Conservation (phyloP, 2,113 vertebrate genomes). For the Sphaerodactylus townsendi region DNA sequence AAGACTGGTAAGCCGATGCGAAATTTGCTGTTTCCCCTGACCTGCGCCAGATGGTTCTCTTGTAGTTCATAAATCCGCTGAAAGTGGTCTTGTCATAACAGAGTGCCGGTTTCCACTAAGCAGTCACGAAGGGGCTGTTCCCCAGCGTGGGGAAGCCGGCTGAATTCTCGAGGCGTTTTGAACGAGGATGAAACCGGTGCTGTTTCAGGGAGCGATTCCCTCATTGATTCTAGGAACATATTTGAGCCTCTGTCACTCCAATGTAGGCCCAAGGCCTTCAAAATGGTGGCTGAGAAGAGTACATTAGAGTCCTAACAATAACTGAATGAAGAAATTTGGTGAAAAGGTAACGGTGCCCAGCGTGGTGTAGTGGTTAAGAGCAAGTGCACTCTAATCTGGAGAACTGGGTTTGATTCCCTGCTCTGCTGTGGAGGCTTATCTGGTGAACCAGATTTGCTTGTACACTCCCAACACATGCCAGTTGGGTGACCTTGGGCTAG, state of each 20-base stretch:
- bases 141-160: not conserved
- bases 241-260: not conserved
- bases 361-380: too few species aligned
- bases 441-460: too few species aligned
- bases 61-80: not conserved
- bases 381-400: too few species aligned
- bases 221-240: not conserved
- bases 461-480: too few species aligned
- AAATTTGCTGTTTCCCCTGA: not conserved
- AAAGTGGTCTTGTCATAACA: not conserved
- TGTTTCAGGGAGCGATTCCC: not conserved
- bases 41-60: not conserved
- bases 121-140: not conserved
- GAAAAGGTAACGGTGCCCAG: too few species aligned
- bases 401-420: too few species aligned
- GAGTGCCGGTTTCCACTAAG: not conserved
- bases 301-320: too few species aligned
- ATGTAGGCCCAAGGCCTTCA: not conserved
- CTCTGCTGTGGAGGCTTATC: too few species aligned
- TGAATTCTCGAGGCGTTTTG: accelerated
- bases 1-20: not conserved
- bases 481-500: too few species aligned
- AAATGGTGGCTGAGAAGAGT: not conserved
- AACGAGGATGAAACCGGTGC: accelerated
- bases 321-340: too few species aligned